Base-by-base conservation (phyloP, 2,113 vertebrate species). In the Terrapene triunguis region DNA sequence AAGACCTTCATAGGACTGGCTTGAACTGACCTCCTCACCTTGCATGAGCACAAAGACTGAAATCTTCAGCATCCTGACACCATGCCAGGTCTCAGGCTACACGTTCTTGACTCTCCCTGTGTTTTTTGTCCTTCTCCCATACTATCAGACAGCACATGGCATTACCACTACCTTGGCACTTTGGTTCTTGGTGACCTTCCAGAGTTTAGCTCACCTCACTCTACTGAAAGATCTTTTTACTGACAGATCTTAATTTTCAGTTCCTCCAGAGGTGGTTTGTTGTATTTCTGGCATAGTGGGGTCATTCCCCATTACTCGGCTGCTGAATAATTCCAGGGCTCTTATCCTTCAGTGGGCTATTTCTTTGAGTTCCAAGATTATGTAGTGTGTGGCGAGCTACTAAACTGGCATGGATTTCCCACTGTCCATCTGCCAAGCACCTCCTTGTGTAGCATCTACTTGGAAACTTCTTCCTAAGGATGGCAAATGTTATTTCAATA, bases 201-300 rank as follows among this genome's bases (percentile, higher is more conserved):
- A 69, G 87, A 19, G 29, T 83, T 22, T 25, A 90, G 72, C 78
- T 82, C 7, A 42, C 25, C 51, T 74, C 38, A 22, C 25, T 13
- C 22, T 74, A 22, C 24, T 48, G 21, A 55, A 87, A 80, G 51
- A 84, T 14, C 35, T 53, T 83, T 92, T 69, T 81, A 21, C 54
- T 79, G 59, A 80, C 4, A 69, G 29, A 10, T 78, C 88, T 65
- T 44, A 78, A 78, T 78, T 25, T 25, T 87, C 9, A 57, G 24
- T 79, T 90, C 24, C 12, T 85, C 53, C 69, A 50, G 72, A 48
- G n/a, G 19, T 27, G 0, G 0, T 3, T 84, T 44, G 16, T 32
- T 55, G 35, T 10, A 25, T 79, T 72, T 74, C 27, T 89, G 29
- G 42, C 24, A 29, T 25, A 6, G 12, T 27, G 11, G 42, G 12